Percentiles rank a stretch among this genome's conserved stretches.
phyloP scores from a whole-genome alignment of 1,140 invertebrate species.

The Diploscapter pachys region DNA sequence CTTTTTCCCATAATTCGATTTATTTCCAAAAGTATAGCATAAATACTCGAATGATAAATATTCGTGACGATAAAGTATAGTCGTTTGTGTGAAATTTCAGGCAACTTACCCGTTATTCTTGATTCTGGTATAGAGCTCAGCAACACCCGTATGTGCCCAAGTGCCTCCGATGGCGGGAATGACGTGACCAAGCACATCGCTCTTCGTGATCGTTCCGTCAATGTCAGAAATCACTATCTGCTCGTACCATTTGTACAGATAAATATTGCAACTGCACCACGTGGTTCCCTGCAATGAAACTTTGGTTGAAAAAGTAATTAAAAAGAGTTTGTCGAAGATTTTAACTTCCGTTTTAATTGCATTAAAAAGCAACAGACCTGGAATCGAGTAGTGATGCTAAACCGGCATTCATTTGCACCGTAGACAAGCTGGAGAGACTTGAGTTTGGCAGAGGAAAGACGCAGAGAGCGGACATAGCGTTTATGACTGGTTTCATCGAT shows the following conservation, averaged over 20 bases:
- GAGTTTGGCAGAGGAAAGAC: conserved; percentile 86
- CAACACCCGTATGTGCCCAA: conserved; percentile 94
- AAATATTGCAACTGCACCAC: conserved; percentile 89
- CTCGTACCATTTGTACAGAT: conserved; percentile 91
- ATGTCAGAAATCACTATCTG: conserved; percentile 98
- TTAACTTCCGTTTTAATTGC: conserved; percentile 9
- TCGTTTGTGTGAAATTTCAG: conserved; percentile 55
- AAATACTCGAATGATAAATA: no score
- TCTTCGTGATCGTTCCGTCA: conserved; percentile 99
- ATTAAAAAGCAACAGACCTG: conserved; percentile 67
- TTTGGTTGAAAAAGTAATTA: conserved; percentile 68
- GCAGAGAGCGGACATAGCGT: conserved; percentile 62
- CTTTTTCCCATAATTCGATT: no score
- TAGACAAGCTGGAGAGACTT: conserved; percentile 68
- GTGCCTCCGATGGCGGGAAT: conserved; percentile 93
- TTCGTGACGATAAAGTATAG: no score
- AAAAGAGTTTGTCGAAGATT: not conserved
- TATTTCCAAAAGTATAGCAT: no score
- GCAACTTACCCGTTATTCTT: conserved; percentile 84
- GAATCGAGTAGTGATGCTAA: conserved; percentile 96
- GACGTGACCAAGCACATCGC: conserved; percentile 96
- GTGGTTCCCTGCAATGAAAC: conserved; percentile 92
- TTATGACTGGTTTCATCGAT: conserved; percentile 9
- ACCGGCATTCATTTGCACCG: conserved; percentile 91
- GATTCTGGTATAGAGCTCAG: conserved; percentile 93